Conservation (phyloP, 2,888 invertebrate species). For the Tachystola acroxantha region DNA sequence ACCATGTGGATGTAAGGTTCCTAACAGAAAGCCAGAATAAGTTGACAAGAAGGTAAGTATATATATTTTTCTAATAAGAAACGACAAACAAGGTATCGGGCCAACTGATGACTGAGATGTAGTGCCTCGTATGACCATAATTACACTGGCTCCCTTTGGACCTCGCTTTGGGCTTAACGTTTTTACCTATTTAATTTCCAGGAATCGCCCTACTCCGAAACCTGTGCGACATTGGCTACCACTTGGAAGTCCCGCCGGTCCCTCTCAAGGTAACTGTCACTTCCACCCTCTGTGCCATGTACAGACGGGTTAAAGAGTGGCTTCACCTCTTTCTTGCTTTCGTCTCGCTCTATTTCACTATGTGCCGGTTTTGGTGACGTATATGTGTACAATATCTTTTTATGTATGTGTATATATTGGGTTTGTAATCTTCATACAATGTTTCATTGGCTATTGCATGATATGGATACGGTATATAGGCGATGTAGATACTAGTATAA, state of each 20-base stretch:
- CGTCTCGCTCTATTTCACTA: slow-evolving; percentile 33
- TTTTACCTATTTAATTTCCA: slow-evolving; percentile 41
- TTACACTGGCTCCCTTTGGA: too few relatives aligned
- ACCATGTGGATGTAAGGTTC: too few relatives aligned
- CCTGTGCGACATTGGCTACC: slow-evolving; percentile 83
- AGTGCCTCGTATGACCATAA: too few relatives aligned
- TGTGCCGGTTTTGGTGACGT: slow-evolving; percentile 30
- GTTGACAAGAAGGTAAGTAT: too few relatives aligned
- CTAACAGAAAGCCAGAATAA: too few relatives aligned
- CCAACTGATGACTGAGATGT: too few relatives aligned
- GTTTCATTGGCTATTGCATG: too few relatives aligned
- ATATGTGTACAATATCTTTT: slow-evolving; percentile 4
- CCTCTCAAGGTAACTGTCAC: slow-evolving; percentile 79
- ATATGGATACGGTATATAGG: too few relatives aligned
- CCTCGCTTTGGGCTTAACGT: too few relatives aligned
- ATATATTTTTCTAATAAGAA: too few relatives aligned
- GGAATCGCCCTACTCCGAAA: slow-evolving; percentile 80
- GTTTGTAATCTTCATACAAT: slow-evolving; percentile 7
- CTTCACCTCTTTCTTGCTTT: slow-evolving; percentile 38
- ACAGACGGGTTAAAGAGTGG: slow-evolving; percentile 15
- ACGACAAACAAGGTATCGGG: too few relatives aligned
- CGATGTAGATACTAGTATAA: too few relatives aligned
- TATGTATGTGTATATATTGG: slow-evolving; percentile 3
- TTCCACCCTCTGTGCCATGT: slow-evolving; percentile 10
- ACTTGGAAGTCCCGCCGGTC: slow-evolving; percentile 83